Base-by-base conservation (phyloP, 1,140 invertebrate species). In the Neodiprion virginianus region DNA sequence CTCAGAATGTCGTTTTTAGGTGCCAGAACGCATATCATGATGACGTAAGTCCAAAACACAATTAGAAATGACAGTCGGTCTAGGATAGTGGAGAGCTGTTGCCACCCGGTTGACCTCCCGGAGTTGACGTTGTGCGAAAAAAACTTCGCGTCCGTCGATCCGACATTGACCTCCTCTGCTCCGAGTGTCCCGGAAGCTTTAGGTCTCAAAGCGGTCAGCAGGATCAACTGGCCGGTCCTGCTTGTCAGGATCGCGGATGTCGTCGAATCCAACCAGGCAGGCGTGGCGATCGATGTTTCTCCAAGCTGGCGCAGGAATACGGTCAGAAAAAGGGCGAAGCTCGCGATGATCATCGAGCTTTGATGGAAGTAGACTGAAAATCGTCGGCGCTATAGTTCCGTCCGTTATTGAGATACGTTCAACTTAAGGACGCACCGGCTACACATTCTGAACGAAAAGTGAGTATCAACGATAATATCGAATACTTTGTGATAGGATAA, bases 291-390 rank as follows among this genome's bases (percentile, higher is more conserved):
- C 66, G 48, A 82, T 8, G 79, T 23, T 50, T 76, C 71, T 68
- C 77, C 72, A 8, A 86, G 8, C 21, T 81, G 70, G 5, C 83
- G 81, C n/a, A 88, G 79, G 8, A 88, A 23, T 21, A 87, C 87
- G 0, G 89, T 88, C 7, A 89, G 61, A 0, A 89, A 77, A 14
- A 90, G 73, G 1, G 86, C 84, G 1, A 89, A 74, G 0, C 78
- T 73, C n/a, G 89, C 83, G 53, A 90, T 66, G 0, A 84, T 75
- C 40, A 90, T 76, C 12, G 87, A 89, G 10, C 78, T 81, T 9
- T 86, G 82, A 71, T 89, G 90, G 69, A 89, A 87, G 3, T 85
- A 7, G 7, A 90, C 89, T 90, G 78, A 9, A 86, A 84, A 75
- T 12, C 14, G 4, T 14, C n/a, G 8, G 11, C n/a, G 8, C 8